Base-by-base conservation (phyloP, 30 jellyfish, hydroid and myxozoan species). In the Hydractinia echinata region DNA sequence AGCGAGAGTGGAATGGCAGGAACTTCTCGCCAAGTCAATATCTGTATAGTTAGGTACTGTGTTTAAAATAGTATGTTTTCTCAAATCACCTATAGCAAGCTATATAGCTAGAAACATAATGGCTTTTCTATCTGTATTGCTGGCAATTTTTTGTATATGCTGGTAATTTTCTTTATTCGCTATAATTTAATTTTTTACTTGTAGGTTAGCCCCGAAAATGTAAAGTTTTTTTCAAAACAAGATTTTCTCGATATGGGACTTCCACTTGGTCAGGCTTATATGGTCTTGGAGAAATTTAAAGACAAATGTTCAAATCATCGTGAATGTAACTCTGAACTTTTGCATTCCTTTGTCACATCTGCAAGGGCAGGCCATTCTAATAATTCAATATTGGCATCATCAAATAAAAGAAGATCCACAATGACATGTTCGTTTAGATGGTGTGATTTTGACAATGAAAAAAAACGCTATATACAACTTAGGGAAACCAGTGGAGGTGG, bases 401-500 rank as follows among this genome's bases (percentile, higher is more conserved):
- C 15, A 58, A 58, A 58, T 11, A 58, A 16, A 58, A 58, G 19
- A 16, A 58, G 19, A 58, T 13, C 69, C 19, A 16, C 15, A 16
- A 9, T 56, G 13, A 56, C 68, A 9, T 10, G 10, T 9, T 56
- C 13, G 13, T 56, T 56, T 56, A 56, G n/a, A 10, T 56, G 68
- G 68, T 56, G 68, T n/a, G 68, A 56, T n/a, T 56, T 9, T 56
- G 68, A 56, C n/a, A 9, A 56, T 56, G 13, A 56, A 9, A 56
- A 56, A 56, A 9, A n/a, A 9, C 10, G n/a, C 10, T 56, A 56
- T 56, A n/a, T 56, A 56, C 68, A 56, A n/a, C 68, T 56, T 56
- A 56, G 68, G n/a, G 68, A 56, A 56, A 56, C 13, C n/a, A 56
- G 68, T 58, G 69, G 69, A 11, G 69, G 69, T 16, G 69, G 69